Conservation (phyloP, 2,113 vertebrate genomes). For the Solenodon paradoxus region DNA sequence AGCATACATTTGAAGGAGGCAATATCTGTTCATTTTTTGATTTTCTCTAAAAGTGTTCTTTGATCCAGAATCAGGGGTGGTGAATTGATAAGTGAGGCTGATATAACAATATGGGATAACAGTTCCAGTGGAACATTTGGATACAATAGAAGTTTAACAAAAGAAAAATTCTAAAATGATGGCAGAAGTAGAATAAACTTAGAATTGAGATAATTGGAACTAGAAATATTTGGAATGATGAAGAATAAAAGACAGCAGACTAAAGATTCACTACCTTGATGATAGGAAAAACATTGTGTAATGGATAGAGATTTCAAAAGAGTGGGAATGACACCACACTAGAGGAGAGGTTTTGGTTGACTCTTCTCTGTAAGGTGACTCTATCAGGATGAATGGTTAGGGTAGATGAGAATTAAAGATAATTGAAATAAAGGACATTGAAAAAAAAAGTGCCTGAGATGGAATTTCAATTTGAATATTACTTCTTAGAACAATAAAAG, state of each 20-base stretch:
- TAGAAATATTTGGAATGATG: neutral
- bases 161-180: neutral
- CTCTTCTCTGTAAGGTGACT: neutral
- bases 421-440: neutral
- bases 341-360: neutral
- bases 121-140: constrained; percentile 29
- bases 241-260: neutral
- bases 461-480: neutral
- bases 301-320: neutral
- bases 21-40: neutral
- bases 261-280: neutral
- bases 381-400: neutral
- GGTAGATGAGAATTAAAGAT: neutral
- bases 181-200: neutral
- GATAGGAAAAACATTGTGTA: neutral
- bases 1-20: neutral
- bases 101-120: neutral
- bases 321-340: neutral
- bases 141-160: neutral
- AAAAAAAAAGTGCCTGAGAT: neutral
- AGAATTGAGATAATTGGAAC: neutral
- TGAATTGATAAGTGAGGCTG: neutral
- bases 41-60: neutral
- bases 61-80: neutral
- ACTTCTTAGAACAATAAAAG: neutral